Evolutionary conservation across 2,113 vertebrate genomes (phyloP).

Genomic region (Odontesthes bonariensis): DNA sequence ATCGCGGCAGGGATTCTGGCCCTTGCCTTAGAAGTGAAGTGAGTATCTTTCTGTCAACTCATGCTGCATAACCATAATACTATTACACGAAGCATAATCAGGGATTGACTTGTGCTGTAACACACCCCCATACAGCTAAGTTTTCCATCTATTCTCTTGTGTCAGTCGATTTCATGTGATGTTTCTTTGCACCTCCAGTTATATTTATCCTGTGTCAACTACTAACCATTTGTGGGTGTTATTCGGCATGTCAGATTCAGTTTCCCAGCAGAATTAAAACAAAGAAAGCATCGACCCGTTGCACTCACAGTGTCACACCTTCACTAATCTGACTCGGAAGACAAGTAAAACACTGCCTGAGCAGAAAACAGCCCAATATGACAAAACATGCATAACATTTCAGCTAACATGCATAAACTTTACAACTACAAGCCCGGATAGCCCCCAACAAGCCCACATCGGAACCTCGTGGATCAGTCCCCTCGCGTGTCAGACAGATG

Average conservation of each 20-base stretch:
- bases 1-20: constrained; percentile 65
- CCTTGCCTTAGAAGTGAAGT: constrained; percentile 78
- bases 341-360: no score
- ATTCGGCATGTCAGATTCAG: no score
- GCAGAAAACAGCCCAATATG: neutral
- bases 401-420: neutral
- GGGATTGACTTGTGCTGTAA: neutral
- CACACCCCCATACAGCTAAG: neutral
- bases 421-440: neutral
- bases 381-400: neutral
- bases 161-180: neutral
- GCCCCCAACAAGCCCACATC: neutral
- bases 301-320: no score
- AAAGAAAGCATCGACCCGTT: no score
- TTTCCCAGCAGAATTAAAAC: no score
- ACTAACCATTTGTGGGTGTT: no score
- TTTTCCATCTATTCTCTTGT: no score
- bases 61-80: neutral
- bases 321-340: no score
- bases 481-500: neutral
- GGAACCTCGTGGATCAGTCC: neutral
- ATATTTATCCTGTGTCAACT: no score
- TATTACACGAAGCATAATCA: neutral
- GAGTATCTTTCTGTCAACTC: constrained; percentile 28
- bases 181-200: neutral